Evolutionary conservation across 2,797 vertebrate species (phyloP), one percentile per base, ranked within the genome.

Genomic region (Antrozous pallidus): DNA sequence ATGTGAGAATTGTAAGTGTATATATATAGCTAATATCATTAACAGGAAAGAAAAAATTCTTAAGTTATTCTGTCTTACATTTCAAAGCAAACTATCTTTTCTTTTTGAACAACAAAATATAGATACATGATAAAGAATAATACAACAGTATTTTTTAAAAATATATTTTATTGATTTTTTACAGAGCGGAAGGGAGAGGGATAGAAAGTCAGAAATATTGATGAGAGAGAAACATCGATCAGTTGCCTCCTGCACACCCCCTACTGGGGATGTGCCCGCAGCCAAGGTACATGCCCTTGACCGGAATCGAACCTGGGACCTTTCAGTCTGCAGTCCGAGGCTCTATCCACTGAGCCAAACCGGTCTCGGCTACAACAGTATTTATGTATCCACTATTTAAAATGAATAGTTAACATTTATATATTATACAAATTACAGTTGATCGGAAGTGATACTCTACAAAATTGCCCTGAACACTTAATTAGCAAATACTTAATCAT

Each of bases 51-150:
- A 56, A 92, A 82, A 54, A 16, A 4, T 12, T 65, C 31, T 83
- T 70, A 63, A n/a, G 80, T 36, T 67, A 69, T 36, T 49, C 17
- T 70, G 16, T 82, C 56, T 83, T 82, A 90, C 2, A 22, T 2
- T 38, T 54, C 74, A 91, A 92, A 88, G 22, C 33, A 79, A 74
- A 58, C 45, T 65, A 61, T 94, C 11, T 56, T 47, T 93, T 87
- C 10, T 36, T 79, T 78, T 74, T 83, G 38, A 93, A 63, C 17
- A 54, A 63, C 4, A 71, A 65, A 89, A 58, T 38, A 74, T 18
- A 78, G 42, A 58, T 28, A 74, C 31, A 40, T 18, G 63, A 69
- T 79, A 84, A 77, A 87, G 24, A 90, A n/a, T 71, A 42, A 36
- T 61, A 69, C 28, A 40, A 36, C 4, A 54, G 16, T 56, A 56